Conservation (phyloP, 2,797 vertebrate genomes). For the Erithacus rubecula region DNA sequence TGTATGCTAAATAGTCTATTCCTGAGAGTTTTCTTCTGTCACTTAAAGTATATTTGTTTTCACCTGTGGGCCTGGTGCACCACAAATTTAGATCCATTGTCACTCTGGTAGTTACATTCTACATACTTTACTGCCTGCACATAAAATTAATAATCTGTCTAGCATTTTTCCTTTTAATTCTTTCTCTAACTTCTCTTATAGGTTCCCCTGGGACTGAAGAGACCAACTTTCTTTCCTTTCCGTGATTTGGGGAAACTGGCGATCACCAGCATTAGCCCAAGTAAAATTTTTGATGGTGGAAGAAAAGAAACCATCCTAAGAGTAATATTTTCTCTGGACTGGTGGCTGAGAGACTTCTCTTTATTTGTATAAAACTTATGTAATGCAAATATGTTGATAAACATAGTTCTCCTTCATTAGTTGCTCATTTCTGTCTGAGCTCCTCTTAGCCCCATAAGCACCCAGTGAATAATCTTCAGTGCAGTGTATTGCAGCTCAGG, state of each 20-base stretch:
- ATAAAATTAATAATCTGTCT: background rate
- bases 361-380: background rate
- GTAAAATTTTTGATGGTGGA: background rate
- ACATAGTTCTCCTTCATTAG: background rate
- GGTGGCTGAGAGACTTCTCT: background rate
- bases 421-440: background rate
- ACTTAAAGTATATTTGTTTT: background rate
- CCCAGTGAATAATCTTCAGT: background rate
- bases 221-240: background rate
- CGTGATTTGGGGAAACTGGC: background rate
- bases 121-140: background rate
- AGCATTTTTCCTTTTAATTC: background rate
- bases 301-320: background rate
- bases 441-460: background rate
- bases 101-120: background rate
- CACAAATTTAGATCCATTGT: background rate
- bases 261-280: background rate
- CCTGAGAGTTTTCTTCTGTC: background rate
- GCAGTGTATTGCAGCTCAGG: background rate
- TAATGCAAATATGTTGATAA: background rate
- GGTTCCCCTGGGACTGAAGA: constrained; percentile 15
- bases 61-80: background rate
- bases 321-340: background rate
- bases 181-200: constrained; percentile 9
- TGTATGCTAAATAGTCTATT: background rate